Percentiles rank a stretch among this genome's conserved stretches.
Conservation (phyloP, 2,113 vertebrate genomes). For the Ictidomys tridecemlineatus region DNA sequence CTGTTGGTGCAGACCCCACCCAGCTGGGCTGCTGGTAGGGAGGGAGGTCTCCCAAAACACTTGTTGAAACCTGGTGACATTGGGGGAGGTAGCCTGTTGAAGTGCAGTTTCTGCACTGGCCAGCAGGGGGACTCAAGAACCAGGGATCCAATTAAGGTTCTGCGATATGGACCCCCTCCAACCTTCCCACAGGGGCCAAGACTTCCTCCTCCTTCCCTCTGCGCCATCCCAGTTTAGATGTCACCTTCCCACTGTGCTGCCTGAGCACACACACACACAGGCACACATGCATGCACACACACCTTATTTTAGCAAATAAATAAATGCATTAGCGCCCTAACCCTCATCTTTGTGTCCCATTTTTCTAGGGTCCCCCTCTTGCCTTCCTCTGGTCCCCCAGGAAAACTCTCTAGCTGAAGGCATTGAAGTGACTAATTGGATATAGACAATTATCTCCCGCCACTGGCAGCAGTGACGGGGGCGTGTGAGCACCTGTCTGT, state of each 20-base stretch:
- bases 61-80: constrained; percentile 38
- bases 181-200: not conserved
- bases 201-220: not conserved
- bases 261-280: not conserved
- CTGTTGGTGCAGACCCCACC: not conserved
- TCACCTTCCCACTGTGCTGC: not conserved
- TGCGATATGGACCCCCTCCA: not conserved
- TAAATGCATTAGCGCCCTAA: constrained; percentile 33
- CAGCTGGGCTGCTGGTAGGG: not conserved
- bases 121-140: constrained; percentile 80
- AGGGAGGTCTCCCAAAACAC: not conserved
- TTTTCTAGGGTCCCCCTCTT: constrained; percentile 66
- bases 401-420: constrained; percentile 57
- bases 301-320: constrained; percentile 23
- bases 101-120: constrained; percentile 26
- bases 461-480: not conserved
- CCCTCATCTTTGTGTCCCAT: constrained; percentile 56
- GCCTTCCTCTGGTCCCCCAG: constrained; percentile 64
- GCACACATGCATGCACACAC: not conserved
- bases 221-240: not conserved
- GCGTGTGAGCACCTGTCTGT: not conserved
- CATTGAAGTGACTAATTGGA: constrained; percentile 77
- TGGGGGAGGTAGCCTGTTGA: not conserved
- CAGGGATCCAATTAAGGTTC: constrained; percentile 44
- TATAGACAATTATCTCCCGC: constrained; percentile 70